A percentile compares a stretch with the other conserved stretches of the same genome.
phyloP scores from a whole-genome alignment of 64 coral and sea anemone genomes.

The Pocillopora damicornis region DNA sequence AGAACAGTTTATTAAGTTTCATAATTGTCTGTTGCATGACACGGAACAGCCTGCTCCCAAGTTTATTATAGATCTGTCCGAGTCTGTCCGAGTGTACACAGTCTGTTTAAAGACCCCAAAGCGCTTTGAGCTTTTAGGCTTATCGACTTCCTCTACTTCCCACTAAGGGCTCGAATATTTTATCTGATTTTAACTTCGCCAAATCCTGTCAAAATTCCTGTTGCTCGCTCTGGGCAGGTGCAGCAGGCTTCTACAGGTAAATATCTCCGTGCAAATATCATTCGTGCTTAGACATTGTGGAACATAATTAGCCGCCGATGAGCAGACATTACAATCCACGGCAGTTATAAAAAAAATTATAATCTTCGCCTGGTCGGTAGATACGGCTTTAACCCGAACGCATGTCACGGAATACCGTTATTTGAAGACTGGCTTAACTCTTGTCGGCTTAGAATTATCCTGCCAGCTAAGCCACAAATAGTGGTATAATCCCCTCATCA shows the following conservation, averaged over 20 bases:
- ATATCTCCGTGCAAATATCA: background rate
- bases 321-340: background rate
- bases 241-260: background rate
- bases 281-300: background rate
- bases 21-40: background rate
- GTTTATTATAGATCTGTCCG: too few relatives aligned
- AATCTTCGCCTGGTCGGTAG: background rate
- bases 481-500: conserved; percentile 29
- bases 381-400: conserved; percentile 14
- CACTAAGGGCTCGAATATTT: background rate
- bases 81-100: too few relatives aligned
- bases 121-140: background rate
- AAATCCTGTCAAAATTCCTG: background rate
- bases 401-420: conserved; percentile 37
- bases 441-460: conserved; percentile 47
- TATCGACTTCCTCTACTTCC: background rate
- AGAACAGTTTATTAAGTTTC: background rate
- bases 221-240: background rate
- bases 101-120: too few relatives aligned
- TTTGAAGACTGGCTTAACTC: conserved; percentile 26
- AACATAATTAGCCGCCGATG: background rate
- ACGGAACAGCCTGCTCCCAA: background rate
- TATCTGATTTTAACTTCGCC: background rate
- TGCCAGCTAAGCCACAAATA: conserved; percentile 46
- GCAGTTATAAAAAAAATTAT: background rate